These are phyloP conservation scores for Sebastiscus albofasciatus DNA, from an alignment of 2,797 vertebrate genomes.

Conservation along the genomic window DNA sequence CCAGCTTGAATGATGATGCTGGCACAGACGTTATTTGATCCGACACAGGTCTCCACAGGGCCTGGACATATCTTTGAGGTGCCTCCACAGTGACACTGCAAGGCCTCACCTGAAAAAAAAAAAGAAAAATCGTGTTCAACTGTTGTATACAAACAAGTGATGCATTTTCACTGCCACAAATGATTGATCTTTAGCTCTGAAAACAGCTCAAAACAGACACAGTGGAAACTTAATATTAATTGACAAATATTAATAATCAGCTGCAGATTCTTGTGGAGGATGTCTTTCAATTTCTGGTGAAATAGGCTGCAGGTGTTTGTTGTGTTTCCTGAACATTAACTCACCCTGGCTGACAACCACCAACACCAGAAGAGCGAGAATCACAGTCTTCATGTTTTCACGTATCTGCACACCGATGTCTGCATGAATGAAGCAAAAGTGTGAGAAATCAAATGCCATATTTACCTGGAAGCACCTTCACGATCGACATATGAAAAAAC, in stretches of 20 bases:
- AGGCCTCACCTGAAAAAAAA: slow-evolving; percentile 16
- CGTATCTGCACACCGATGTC: background rate
- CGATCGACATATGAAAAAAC: fast-evolving
- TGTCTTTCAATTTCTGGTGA: background rate
- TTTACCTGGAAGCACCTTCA: background rate
- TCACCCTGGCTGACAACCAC: slow-evolving; percentile 50
- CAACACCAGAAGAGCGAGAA: slow-evolving; percentile 33
- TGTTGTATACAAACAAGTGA: background rate
- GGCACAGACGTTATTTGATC: background rate
- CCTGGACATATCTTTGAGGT: background rate
- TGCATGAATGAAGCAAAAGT: background rate
- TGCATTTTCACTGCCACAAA: background rate
- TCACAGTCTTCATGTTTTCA: slow-evolving; percentile 54
- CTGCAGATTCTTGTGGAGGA: background rate
- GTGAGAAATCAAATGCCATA: background rate
- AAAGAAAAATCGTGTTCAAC: background rate
- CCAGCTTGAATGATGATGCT: background rate
- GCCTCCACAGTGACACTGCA: slow-evolving; percentile 29
- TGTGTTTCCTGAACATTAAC: background rate
- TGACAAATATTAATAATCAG: background rate
- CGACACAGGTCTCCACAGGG: background rate
- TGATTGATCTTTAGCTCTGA: background rate
- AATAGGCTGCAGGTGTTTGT: background rate
- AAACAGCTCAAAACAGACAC: no score
- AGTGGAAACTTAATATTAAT: background rate